Conservation (phyloP, 2,797 vertebrate species). For the Jordanella pulchra region DNA sequence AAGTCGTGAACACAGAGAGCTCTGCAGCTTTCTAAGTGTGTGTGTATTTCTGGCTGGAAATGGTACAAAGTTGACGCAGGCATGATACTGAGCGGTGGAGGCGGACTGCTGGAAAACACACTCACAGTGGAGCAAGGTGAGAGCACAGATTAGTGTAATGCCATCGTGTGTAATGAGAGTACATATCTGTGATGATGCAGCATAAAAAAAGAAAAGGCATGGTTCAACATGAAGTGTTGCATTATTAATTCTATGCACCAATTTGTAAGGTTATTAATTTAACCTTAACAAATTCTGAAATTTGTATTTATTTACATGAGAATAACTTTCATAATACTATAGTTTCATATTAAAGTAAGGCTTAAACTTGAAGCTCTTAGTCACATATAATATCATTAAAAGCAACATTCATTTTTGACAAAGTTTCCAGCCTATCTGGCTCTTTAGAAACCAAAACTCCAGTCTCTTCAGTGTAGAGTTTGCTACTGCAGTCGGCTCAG, state of each 20-base stretch:
- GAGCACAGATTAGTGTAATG: constrained; percentile 32
- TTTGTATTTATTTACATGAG: neutral
- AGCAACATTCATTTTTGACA: neutral
- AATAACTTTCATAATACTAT: neutral
- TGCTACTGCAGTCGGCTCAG: neutral
- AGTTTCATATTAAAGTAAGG: neutral
- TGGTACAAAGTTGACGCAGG: constrained; percentile 58
- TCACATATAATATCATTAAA: neutral
- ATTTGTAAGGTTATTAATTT: neutral
- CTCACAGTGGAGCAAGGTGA: constrained; percentile 47
- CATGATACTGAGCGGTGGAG: constrained; percentile 63
- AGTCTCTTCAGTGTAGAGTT: neutral
- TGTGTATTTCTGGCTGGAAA: constrained; percentile 41
- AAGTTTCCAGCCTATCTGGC: neutral
- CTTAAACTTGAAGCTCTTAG: neutral
- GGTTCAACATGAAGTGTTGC: neutral
- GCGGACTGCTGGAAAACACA: constrained; percentile 52
- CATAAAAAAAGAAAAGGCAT: constrained; percentile 9
- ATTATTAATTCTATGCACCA: neutral
- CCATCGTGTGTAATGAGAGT: constrained; percentile 56
- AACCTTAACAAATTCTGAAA: neutral
- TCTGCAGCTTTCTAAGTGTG: constrained; percentile 51
- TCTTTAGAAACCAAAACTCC: neutral
- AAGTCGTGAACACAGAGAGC: constrained; percentile 52
- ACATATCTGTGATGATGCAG: constrained; percentile 25